These are phyloP conservation scores for Coracopsis vasa DNA, from an alignment of 2,113 vertebrate genomes.

Conservation along the genomic window DNA sequence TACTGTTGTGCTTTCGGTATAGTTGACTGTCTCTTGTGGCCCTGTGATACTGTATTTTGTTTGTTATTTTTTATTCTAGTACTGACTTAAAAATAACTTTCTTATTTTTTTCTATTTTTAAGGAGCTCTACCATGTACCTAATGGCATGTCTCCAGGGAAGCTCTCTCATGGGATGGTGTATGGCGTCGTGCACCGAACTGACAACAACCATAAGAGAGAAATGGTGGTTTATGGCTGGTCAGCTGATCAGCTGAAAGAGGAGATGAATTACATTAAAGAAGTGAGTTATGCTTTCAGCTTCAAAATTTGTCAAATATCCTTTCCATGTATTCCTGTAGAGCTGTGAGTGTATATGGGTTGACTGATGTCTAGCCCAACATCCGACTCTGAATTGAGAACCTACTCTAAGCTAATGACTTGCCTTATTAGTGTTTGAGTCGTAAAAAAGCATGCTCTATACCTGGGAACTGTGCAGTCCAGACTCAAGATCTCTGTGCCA, in stretches of 20 bases:
- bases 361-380: background rate
- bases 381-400: background rate
- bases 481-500: background rate
- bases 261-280: conserved; percentile 98
- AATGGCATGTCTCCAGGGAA: conserved; percentile 79
- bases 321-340: background rate
- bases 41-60: background rate
- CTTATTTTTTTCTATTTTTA: background rate
- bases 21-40: background rate
- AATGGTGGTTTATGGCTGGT: conserved; percentile 93
- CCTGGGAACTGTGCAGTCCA: background rate
- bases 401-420: background rate
- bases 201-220: conserved; percentile 87
- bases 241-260: conserved; percentile 89
- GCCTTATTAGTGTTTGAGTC: background rate
- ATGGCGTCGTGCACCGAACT: conserved; percentile 85
- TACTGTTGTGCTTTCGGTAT: background rate
- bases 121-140: conserved; percentile 79
- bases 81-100: background rate
- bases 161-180: conserved; percentile 83
- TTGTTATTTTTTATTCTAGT: background rate
- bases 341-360: background rate
- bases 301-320: background rate
- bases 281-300: conserved; percentile 74
- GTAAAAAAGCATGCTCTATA: background rate